phyloP scores from a whole-genome alignment of 2,888 invertebrate species.

The Melinaea menophilus region DNA sequence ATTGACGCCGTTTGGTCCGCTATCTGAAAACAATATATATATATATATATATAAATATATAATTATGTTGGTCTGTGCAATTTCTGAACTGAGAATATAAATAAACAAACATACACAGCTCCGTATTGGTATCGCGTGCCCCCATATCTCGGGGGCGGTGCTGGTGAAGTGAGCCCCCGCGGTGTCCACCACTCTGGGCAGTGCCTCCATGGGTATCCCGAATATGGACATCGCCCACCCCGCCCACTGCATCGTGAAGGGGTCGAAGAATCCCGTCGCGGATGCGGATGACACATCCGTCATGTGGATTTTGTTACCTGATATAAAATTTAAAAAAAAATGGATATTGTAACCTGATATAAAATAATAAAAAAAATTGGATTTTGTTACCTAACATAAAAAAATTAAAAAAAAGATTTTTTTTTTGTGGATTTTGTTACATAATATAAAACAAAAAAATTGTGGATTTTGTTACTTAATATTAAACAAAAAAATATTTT shows the following conservation, averaged over 20 bases:
- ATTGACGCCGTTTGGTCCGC: conserved; percentile 94
- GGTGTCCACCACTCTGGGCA: conserved; percentile 90
- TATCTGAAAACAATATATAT: conserved; percentile 70
- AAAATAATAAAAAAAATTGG: too few relatives aligned
- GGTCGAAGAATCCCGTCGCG: conserved; percentile 95
- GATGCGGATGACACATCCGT: conserved; percentile 95
- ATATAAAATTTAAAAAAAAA: too few relatives aligned
- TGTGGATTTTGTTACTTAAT: too few relatives aligned
- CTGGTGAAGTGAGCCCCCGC: conserved; percentile 84
- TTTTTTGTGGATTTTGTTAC: conserved; percentile 75
- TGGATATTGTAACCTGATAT: too few relatives aligned
- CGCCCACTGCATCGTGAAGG: conserved; percentile 93
- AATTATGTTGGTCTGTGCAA: too few relatives aligned
- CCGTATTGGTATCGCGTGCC: conserved; percentile 85
- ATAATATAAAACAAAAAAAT: conserved; percentile 36
- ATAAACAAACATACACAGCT: conserved; percentile 80
- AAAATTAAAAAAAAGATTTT: too few relatives aligned
- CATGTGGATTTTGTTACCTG: conserved; percentile 80
- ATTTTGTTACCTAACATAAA: too few relatives aligned
- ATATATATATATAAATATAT: too few relatives aligned
- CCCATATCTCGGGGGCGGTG: conserved; percentile 83
- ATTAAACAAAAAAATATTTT: too few relatives aligned
- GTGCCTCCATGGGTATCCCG: conserved; percentile 83
- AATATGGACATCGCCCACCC: conserved; percentile 83
- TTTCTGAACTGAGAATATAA: too few relatives aligned